Evolutionary conservation across 1,140 invertebrate genomes (phyloP).

Genomic region (Pollicipes pollicipes): DNA sequence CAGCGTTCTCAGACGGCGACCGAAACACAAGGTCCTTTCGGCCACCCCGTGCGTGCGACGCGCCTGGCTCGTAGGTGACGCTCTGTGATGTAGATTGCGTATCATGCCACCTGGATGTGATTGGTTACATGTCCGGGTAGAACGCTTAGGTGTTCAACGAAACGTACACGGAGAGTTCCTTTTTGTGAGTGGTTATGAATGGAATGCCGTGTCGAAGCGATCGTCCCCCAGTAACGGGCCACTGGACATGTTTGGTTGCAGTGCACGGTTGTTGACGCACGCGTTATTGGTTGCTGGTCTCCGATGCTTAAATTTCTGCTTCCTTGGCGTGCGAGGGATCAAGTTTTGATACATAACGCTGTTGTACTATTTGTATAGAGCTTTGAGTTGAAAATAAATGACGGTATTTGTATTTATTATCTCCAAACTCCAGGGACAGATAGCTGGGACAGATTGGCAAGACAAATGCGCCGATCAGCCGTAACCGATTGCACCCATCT

Average conservation of each 20-base stretch:
- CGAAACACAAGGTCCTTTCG: no score
- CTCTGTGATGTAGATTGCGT: no score
- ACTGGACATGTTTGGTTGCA: neutral
- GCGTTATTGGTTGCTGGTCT: neutral
- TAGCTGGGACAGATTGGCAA: no score
- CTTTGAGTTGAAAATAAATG: constrained; percentile 2
- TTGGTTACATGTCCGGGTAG: no score
- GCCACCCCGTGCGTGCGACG: no score
- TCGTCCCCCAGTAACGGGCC: no score
- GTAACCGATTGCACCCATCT: no score
- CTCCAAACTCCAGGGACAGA: no score
- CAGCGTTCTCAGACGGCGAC: no score
- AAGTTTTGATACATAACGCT: constrained; percentile 2
- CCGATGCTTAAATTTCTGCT: neutral
- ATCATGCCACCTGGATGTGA: no score
- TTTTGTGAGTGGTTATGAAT: neutral
- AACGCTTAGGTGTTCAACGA: neutral
- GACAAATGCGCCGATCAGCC: no score
- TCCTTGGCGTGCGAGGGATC: neutral
- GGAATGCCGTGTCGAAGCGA: neutral
- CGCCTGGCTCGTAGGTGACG: no score
- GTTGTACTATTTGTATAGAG: constrained; percentile 2
- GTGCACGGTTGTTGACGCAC: neutral
- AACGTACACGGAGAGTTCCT: neutral
- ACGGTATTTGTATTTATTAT: neutral